phyloP scores from a whole-genome alignment of 2,888 invertebrate genomes.

The Hypomecis punctinalis region DNA sequence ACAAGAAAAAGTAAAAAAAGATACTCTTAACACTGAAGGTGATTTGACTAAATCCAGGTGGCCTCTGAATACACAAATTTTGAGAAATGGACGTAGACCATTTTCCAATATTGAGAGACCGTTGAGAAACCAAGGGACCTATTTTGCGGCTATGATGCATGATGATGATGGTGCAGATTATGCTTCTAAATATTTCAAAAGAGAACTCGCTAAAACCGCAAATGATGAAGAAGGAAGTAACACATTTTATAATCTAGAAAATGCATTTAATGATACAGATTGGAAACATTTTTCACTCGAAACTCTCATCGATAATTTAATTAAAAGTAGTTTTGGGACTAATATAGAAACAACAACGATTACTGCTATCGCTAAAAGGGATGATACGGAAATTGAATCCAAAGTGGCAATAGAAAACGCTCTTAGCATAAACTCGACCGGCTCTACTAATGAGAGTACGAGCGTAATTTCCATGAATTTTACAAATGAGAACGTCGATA shows the following conservation, averaged over 20 bases:
- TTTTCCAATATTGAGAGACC: conserved; percentile 30
- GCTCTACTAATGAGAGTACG: conserved; percentile 12
- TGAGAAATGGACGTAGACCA: conserved; percentile 43
- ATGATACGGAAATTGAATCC: conserved; percentile 24
- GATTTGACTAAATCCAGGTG: conserved; percentile 67
- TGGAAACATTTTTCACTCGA: conserved; percentile 59
- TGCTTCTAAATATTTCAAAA: conserved; percentile 61
- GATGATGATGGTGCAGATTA: conserved; percentile 41
- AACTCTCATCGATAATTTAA: conserved; percentile 64
- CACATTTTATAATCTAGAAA: conserved; percentile 48
- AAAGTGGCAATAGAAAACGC: conserved; percentile 12
- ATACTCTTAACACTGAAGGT: conserved; percentile 54
- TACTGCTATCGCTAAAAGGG: conserved; percentile 4
- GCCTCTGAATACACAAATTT: conserved; percentile 59
- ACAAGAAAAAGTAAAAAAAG: conserved; percentile 69
- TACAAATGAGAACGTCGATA: conserved; percentile 51
- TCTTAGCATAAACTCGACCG: conserved; percentile 7
- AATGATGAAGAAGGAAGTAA: conserved; percentile 48
- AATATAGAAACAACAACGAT: conserved; percentile 37
- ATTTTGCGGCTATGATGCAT: conserved; percentile 43
- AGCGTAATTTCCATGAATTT: conserved; percentile 48
- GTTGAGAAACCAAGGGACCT: conserved; percentile 33
- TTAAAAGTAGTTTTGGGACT: conserved; percentile 57
- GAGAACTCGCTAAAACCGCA: conserved; percentile 57
- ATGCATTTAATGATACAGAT: conserved; percentile 47